Evolutionary conservation across 2,113 vertebrate genomes (phyloP), one percentile per base, ranked within the genome.

Genomic region (Rynchops niger): DNA sequence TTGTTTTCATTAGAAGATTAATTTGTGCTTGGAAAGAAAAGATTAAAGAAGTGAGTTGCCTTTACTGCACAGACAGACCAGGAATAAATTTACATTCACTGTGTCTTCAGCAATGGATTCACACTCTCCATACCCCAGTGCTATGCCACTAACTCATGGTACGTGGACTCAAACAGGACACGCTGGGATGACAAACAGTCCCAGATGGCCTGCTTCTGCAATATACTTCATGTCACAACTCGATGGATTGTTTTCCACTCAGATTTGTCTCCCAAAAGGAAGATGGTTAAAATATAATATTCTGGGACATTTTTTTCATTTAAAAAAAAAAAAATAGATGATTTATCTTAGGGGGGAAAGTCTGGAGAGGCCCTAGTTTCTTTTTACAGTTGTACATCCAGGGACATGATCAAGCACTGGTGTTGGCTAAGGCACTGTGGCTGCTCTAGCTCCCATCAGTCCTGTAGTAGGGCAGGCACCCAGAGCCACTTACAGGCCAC

Each of bases 1-100:
- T 30, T 84, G 91, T 91, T 96, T 84, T 71, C 89, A 76, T 72
- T 70, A 79, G 43, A 63, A 91, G 77, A 96, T 91, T 93, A 82
- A 89, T 95, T 74, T 79, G 84, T 40, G 65, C 86, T 95, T 59
- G 93, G 89, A 55, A 91, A 93, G 65, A 67, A 85, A 78, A 91
- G 73, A 93, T 91, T 79, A 84, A 93, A 82, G 30, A 93, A 82
- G 30, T 9, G 7, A 82, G 81, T 79, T 89, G 89, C 26, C 47
- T 93, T 84, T 52, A 18, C 52, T n/a, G 56, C 43, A 36, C 73
- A 94, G 77, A 63, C 20, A 43, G 63, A 56, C 65, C 43, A 78
- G 52, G 72, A 85, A 86, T 69, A 32, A 86, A 96, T 94, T 65
- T 30, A 71, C 61, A 61, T 55, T n/a, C 8, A 1, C 45, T 71